Percentiles rank a stretch among this genome's conserved stretches.
Evolutionary conservation across 2,888 invertebrate genomes (phyloP).

Genomic region (Andrena fulva): DNA sequence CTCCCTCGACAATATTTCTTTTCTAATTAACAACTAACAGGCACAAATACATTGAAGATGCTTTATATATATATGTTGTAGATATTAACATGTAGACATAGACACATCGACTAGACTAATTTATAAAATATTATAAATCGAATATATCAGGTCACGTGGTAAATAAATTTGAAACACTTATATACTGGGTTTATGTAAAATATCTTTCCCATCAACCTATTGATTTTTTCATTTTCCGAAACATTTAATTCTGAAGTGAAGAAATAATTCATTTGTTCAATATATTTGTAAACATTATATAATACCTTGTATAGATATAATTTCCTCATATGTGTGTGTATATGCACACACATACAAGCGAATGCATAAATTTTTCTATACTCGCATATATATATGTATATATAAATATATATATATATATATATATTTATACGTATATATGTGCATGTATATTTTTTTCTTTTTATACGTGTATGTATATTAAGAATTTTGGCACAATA

Average conservation of each 20-base stretch:
- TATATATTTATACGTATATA: constrained; percentile 54
- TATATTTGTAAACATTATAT: constrained; percentile 76
- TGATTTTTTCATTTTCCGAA: constrained; percentile 52
- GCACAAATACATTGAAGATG: constrained; percentile 75
- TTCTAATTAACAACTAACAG: constrained; percentile 71
- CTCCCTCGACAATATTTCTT: constrained; percentile 10
- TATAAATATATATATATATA: constrained; percentile 65
- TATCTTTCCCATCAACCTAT: constrained; percentile 63
- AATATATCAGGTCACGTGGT: constrained; percentile 76
- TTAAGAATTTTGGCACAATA: constrained; percentile 83
- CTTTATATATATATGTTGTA: constrained; percentile 60
- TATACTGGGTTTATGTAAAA: constrained; percentile 73
- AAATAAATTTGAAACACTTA: constrained; percentile 70
- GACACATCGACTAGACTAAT: constrained; percentile 70
- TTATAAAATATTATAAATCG: constrained; percentile 71
- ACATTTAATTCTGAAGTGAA: constrained; percentile 61
- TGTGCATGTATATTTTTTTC: constrained; percentile 58
- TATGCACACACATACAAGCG: constrained; percentile 41
- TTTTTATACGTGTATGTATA: constrained; percentile 70
- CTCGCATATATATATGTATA: constrained; percentile 65
- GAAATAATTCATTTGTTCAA: constrained; percentile 66
- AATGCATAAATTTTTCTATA: constrained; percentile 31
- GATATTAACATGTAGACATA: constrained; percentile 71
- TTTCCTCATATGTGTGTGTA: constrained; percentile 64
- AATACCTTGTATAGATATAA: constrained; percentile 74